These are phyloP conservation scores for Melanostigma gelatinosum DNA, from an alignment of 2,113 vertebrate species.

Conservation along the genomic window DNA sequence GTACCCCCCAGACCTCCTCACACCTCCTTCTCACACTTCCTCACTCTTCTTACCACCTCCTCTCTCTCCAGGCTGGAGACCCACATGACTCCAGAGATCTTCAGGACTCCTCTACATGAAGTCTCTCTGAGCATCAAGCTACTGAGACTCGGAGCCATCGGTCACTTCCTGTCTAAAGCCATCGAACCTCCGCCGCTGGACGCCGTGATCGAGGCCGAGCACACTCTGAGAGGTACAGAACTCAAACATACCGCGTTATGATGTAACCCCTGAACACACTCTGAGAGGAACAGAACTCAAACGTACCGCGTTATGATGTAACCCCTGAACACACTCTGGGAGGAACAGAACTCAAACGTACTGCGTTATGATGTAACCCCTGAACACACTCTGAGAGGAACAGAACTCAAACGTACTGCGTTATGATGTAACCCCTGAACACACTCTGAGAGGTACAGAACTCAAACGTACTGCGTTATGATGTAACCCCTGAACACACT, in stretches of 20 bases:
- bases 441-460: slow-evolving; percentile 74
- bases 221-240: slow-evolving; percentile 80
- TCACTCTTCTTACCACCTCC: too few species aligned
- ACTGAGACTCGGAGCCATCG: slow-evolving; percentile 91
- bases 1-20: too few species aligned
- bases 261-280: too few species aligned
- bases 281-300: slow-evolving; percentile 68
- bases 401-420: too few species aligned
- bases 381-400: slow-evolving; percentile 74
- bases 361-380: too few species aligned
- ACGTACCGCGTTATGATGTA: too few species aligned
- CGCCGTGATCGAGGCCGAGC: slow-evolving; percentile 96
- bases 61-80: slow-evolving; percentile 86
- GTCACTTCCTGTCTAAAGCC: slow-evolving; percentile 95
- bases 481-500: too few species aligned
- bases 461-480: too few species aligned
- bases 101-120: slow-evolving; percentile 94
- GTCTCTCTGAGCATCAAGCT: slow-evolving; percentile 96
- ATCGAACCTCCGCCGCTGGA: slow-evolving; percentile 97
- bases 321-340: slow-evolving; percentile 10
- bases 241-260: too few species aligned
- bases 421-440: too few species aligned
- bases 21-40: too few species aligned
- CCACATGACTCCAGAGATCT: slow-evolving; percentile 97
- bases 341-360: slow-evolving; percentile 58